Base-by-base conservation (phyloP, 1,140 invertebrate genomes). In the Theocolax elegans region DNA sequence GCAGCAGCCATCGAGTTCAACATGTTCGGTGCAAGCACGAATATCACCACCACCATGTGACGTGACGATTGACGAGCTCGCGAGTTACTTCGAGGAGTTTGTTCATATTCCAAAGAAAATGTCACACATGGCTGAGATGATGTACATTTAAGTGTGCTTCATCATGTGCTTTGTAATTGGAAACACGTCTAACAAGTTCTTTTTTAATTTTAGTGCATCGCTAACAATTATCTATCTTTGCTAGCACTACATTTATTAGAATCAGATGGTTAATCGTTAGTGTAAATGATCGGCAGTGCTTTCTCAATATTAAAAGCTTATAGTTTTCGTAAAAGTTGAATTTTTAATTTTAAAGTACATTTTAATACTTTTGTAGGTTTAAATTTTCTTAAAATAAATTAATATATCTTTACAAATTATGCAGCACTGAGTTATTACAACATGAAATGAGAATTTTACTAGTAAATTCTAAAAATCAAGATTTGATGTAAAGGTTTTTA, bases 71-170 rank as follows among this genome's bases (percentile, higher is more conserved):
- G 93, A 95, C 79, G 95, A 97, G 86, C 87, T 97, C 74, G 95
- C 95, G 58, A 94, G 93, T 80, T 97, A 97, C 83, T 95, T 97
- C 82, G 95, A 97, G 83, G 93, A 94, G 74, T 91, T 94, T 81
- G 93, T 97, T 66, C 93, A 97, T 89, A 96, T 97, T 87, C 95
- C 95, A 72, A 95, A 95, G 85, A 97, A 97, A 83, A 97, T 97
- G 95, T 96, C 95, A 35, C 91, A 92, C 56, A 97, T 97, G 95
- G 95, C 95, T 62, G 95, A 97, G 87, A 96, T 96, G 94, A 97
- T 97, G 95, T 97, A 97, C 82, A 96, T 94, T 87, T 97, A 89
- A 90, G 60, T 2, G 21, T 54, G n/a, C 64, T 38, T 15, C 58
- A 53, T 54, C 23, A 44, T 31, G 27, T 60, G 35, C 35, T 68